Conservation (phyloP, 2,797 vertebrate species). For the Streptopelia turtur region DNA sequence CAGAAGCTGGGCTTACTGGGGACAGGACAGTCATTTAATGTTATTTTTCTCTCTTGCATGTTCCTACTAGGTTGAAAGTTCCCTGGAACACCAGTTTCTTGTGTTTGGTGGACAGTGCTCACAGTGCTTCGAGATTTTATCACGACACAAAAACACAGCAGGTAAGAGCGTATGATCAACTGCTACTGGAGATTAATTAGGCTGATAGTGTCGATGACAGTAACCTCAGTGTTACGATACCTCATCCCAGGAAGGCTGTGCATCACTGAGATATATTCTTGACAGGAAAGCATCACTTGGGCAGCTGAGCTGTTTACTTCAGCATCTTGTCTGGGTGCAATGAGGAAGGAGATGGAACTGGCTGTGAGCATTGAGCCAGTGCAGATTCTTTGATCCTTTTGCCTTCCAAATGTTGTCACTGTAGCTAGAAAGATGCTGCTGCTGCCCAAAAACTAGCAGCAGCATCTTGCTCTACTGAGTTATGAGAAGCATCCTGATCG, state of each 20-base stretch:
- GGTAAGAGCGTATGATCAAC: rapidly evolving
- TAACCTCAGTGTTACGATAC: neutral
- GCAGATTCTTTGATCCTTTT: neutral
- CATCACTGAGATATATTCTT: neutral
- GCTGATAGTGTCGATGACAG: neutral
- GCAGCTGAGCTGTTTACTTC: neutral
- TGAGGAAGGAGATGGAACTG: neutral
- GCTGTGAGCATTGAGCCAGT: neutral
- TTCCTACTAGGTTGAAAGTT: neutral
- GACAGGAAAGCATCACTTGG: neutral
- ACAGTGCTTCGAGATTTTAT: neutral
- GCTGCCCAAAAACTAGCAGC: neutral
- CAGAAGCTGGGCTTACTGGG: neutral
- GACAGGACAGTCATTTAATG: neutral
- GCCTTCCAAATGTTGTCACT: neutral
- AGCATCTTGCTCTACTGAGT: neutral
- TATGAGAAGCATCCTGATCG: neutral
- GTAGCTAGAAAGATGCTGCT: neutral
- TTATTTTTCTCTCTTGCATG: neutral
- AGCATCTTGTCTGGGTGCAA: neutral
- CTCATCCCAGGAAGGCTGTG: neutral
- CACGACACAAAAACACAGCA: neutral
- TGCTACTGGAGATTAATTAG: neutral
- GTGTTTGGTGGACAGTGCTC: rapidly evolving
- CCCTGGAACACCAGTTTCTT: neutral